Base-by-base conservation (phyloP, 2,797 vertebrate genomes). In the Choloepus didactylus region DNA sequence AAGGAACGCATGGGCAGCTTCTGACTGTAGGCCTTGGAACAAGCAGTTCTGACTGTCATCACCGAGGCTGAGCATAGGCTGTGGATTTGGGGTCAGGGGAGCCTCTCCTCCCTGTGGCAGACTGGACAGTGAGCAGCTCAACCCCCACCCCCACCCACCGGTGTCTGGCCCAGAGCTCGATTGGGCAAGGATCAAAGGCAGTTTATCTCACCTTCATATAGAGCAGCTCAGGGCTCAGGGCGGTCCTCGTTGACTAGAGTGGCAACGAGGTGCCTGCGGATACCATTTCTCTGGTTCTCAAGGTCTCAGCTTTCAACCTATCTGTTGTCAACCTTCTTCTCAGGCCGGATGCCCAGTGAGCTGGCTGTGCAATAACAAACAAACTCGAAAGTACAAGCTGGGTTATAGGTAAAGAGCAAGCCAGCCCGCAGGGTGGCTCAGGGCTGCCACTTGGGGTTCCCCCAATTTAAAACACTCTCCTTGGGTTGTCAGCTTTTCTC, bases 341-440 rank as follows among this genome's bases (percentile, higher is more conserved):
- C 6, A 16, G 31, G 35, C n/a, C 86, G 16, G 21, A 69, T 69
- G 60, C n/a, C 54, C 60, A 0, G 23, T 0, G 0, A n/a, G 9
- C 64, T 49, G 77, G 14, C 66, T 3, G 14, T 31, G 35, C 11
- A 14, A 27, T 76, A 49, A 29, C 56, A 72, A 19, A 14, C 18
- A 6, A 15, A 11, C 10, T 11, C 9, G 0, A 3, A 19, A 14
- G 18, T 3, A 8, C 0, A 0, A 9, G 10, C 80, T n/a, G 2
- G 41, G 67, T 44, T 5, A 5, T 21, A 14, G 11, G 66, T 38
- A 10, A 31, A 14, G 54, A 59, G 29, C 1, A 12, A 59, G 18
- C 29, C 44, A 21, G 9, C 19, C 29, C 2, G 29, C 5, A n/a
- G 66, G 6, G 35, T 15, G 38, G 69, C 35, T 9, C 4, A 38